Evolutionary conservation across 2,797 vertebrate species (phyloP), one percentile per base, ranked within the genome.

Genomic region (Choloepus didactylus): DNA sequence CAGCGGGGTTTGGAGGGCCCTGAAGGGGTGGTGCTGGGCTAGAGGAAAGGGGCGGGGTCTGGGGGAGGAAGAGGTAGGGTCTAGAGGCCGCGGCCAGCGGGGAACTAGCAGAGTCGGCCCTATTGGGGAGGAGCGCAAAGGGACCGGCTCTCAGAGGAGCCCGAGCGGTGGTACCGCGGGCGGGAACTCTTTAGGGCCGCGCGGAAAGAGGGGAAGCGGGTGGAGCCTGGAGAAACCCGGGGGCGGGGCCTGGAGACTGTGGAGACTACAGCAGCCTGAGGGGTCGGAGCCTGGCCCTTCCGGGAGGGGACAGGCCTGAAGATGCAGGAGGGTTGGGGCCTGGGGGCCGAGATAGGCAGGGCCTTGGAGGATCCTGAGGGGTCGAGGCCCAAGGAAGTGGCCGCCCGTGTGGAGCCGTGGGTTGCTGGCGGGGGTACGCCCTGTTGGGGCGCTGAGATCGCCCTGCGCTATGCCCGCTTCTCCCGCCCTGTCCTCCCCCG

Each of bases 31-130:
- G 54, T 16, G 54, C 54, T 12, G 15, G 16, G 54, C 54, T 56
- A 18, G 54, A 56, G 16, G 54, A 18, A 54, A 56, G 54, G 54
- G 35, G n/a, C 2, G 0, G n/a, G 44, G 31, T 9, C 44, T 69
- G 41, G 73, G 31, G 21, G 19, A 15, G 10, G 38, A n/a, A 35
- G 35, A 69, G 51, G 41, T 21, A 19, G 7, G 2, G 41, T 44
- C 21, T 31, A 49, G 69, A n/a, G 19, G n/a, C 5, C 35, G 66
- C n/a, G 6, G 41, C 83, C 46, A 46, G 23, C 8, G 0, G 5
- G 46, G 3, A 35, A 41, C 18, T 27, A 70, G 62, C 23, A 4
- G 27, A 12, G n/a, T 29, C 15, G 54, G 51, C 14, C 46, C 21
- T 10, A 2, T 5, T 44, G 38, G 60, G 46, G 59, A 2, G 0